phyloP scores from a whole-genome alignment of 30 jellyfish, hydroid and myxozoan species.

The Catostylus mosaicus region DNA sequence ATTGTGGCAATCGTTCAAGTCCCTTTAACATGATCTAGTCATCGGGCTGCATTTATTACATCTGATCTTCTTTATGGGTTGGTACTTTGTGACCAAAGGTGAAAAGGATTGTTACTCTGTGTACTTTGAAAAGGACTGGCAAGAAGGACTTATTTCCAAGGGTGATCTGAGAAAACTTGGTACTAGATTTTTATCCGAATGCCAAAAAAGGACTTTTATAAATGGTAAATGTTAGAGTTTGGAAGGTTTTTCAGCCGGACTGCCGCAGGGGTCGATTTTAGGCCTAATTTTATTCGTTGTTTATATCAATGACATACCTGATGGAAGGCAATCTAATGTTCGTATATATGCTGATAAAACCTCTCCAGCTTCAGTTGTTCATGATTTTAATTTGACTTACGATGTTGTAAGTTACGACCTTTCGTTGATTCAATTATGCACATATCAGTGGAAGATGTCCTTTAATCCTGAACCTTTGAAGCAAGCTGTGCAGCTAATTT shows the following conservation, averaged over 20 bases:
- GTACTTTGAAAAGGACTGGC: no score
- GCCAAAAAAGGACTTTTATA: constrained; percentile 12
- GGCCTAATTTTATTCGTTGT: constrained; percentile 24
- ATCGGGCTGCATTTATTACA: no score
- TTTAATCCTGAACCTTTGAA: constrained; percentile 1
- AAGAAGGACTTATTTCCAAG: constrained; percentile 34
- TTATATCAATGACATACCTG: constrained; percentile 44
- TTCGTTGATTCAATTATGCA: constrained; percentile 10
- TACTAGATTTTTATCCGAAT: constrained; percentile 27
- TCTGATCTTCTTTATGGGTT: no score
- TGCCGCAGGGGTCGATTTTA: constrained; percentile 45
- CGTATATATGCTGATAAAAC: constrained; percentile 21
- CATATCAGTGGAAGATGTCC: constrained; percentile 1
- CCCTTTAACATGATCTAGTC: no score
- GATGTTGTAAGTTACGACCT: constrained; percentile 27
- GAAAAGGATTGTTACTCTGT: no score
- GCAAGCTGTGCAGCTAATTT: constrained; percentile 17
- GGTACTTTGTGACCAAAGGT: no score
- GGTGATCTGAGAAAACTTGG: constrained; percentile 29
- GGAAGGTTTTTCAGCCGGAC: constrained; percentile 43
- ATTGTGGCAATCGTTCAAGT: no score
- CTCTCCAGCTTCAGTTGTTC: constrained; percentile 16
- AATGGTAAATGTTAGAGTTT: constrained; percentile 32
- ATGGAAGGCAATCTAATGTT: background rate
- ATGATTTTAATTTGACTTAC: constrained; percentile 2